These are phyloP conservation scores for Bufo gargarizans DNA, from an alignment of 2,113 vertebrate species.

Conservation along the genomic window DNA sequence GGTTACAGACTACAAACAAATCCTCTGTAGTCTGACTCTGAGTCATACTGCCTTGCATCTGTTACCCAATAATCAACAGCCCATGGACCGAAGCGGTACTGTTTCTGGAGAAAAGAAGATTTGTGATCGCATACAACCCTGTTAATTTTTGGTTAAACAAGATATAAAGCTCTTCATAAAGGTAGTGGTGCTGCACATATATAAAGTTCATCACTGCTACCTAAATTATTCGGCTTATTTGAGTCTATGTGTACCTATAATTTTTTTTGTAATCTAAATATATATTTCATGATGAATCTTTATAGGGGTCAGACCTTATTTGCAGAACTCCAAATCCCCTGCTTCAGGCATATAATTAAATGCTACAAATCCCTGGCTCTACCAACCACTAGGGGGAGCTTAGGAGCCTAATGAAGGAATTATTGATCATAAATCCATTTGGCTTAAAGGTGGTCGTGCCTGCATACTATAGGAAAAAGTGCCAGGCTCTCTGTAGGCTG, in stretches of 20 bases:
- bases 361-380: neutral
- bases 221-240: too few relatives aligned
- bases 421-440: neutral
- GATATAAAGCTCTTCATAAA: neutral
- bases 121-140: too few relatives aligned
- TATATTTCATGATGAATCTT: neutral
- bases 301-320: neutral
- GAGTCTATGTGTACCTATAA: too few relatives aligned
- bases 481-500: too few relatives aligned
- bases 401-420: neutral
- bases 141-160: neutral
- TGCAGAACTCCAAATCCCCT: neutral
- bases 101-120: too few relatives aligned
- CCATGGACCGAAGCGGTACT: too few relatives aligned
- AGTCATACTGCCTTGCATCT: neutral
- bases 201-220: too few relatives aligned
- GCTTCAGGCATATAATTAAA: too few relatives aligned
- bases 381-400: neutral
- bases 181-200: neutral
- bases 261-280: too few relatives aligned
- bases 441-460: neutral
- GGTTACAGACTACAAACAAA: neutral
- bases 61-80: neutral
- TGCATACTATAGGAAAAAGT: too few relatives aligned
- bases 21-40: neutral